phyloP scores from a whole-genome alignment of 2,113 vertebrate species.

The Myotis lucifugus region DNA sequence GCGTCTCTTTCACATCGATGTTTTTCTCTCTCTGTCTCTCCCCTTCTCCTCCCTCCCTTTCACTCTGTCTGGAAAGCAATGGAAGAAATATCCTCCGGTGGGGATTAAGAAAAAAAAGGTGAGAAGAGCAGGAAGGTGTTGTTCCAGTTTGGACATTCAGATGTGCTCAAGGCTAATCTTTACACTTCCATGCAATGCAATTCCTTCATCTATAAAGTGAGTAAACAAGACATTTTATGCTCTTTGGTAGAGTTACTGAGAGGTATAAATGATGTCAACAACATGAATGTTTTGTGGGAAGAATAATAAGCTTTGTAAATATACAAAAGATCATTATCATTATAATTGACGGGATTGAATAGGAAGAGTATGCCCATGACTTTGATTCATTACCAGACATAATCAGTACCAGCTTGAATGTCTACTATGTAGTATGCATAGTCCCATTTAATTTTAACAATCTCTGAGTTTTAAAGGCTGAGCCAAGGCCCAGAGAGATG shows the following conservation, averaged over 20 bases:
- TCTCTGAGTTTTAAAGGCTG: not conserved
- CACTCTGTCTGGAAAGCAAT: too few relatives aligned
- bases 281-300: not conserved
- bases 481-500: not conserved
- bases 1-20: too few relatives aligned
- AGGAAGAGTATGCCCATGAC: not conserved
- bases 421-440: not conserved
- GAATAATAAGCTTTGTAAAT: not conserved
- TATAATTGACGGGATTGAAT: not conserved
- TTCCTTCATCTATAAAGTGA: not conserved
- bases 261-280: not conserved
- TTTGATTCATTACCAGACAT: not conserved
- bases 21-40: too few relatives aligned
- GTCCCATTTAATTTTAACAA: not conserved
- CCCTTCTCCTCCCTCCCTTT: too few relatives aligned
- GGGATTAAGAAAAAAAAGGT: too few relatives aligned
- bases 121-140: not conserved
- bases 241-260: not conserved
- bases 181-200: not conserved
- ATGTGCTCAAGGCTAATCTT: not conserved
- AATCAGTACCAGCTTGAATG: not conserved
- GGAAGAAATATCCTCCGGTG: too few relatives aligned
- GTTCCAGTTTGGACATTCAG: not conserved
- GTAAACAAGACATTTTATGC: not conserved
- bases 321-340: not conserved